These are phyloP conservation scores for Ailuropoda melanoleuca DNA, from an alignment of 2,113 vertebrate species.

Conservation along the genomic window DNA sequence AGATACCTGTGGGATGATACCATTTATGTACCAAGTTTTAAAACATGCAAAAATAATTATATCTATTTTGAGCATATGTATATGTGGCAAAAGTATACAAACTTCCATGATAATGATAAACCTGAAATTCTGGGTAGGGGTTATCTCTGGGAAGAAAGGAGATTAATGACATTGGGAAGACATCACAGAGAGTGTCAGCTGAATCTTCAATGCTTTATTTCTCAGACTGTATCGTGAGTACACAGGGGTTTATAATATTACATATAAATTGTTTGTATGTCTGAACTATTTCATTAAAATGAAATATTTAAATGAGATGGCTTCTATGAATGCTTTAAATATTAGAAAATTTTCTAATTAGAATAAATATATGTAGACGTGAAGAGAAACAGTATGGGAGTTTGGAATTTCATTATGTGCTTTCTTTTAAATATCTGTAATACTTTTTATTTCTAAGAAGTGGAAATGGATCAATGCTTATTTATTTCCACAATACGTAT, in stretches of 20 bases:
- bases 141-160: background rate
- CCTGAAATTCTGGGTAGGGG: background rate
- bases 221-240: background rate
- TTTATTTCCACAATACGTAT: slow-evolving; percentile 11
- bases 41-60: background rate
- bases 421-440: background rate
- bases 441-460: slow-evolving; percentile 20
- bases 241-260: background rate
- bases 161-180: background rate
- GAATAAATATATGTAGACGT: background rate
- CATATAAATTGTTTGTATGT: background rate
- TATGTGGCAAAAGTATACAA: background rate
- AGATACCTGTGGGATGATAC: background rate
- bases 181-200: background rate
- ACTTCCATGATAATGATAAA: background rate
- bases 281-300: slow-evolving; percentile 37
- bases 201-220: background rate
- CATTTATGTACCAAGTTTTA: background rate
- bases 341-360: slow-evolving; percentile 5
- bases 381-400: background rate
- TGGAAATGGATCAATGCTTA: background rate
- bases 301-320: background rate
- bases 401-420: background rate
- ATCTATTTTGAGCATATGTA: background rate
- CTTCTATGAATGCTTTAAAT: background rate